Conservation (phyloP, 35 echinoderm and acorn worm species). For the Patiria miniata region DNA sequence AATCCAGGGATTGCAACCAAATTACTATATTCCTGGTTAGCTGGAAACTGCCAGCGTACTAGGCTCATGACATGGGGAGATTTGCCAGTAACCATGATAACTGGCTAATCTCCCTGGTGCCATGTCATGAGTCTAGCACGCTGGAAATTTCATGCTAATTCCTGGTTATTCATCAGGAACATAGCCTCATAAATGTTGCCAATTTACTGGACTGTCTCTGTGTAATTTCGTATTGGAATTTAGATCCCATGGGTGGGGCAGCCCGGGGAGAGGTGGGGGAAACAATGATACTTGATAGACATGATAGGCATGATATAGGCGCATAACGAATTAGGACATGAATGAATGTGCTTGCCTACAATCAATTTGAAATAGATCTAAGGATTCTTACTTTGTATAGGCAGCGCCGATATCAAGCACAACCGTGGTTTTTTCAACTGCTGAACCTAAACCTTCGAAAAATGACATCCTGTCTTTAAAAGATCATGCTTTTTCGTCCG, state of each 20-base stretch:
- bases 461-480: conserved; percentile 64
- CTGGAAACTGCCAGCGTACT: neutral
- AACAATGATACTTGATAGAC: no score
- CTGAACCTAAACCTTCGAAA: conserved; percentile 85
- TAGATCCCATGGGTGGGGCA: no score
- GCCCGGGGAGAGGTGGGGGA: no score
- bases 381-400: conserved; percentile 85
- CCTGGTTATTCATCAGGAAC: neutral
- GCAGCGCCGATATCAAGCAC: conserved; percentile 90
- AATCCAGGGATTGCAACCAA: neutral
- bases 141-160: neutral
- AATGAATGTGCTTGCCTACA: no score
- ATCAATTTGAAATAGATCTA: neutral
- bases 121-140: neutral
- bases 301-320: neutral
- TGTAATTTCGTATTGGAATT: no score
- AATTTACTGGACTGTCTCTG: no score
- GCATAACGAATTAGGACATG: neutral
- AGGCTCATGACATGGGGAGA: no score
- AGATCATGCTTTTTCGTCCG: no score
- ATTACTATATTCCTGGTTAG: neutral
- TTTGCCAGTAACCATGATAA: neutral
- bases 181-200: no score
- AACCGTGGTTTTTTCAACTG: conserved; percentile 87
- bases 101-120: neutral